These are phyloP conservation scores for Spodoptera frugiperda DNA, from an alignment of 1,140 invertebrate genomes.

Conservation along the genomic window DNA sequence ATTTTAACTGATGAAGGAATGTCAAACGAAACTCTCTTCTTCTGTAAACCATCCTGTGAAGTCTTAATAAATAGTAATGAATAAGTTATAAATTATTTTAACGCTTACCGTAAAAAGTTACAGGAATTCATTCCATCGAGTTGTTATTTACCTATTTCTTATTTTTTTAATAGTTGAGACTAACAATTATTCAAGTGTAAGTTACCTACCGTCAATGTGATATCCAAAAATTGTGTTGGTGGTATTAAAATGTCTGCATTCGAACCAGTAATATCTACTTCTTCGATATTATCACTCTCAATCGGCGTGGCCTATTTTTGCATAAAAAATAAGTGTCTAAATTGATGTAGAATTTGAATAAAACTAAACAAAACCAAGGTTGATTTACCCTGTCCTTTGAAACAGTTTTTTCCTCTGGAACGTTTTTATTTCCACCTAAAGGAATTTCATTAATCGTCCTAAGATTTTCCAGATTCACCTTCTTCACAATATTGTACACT, in stretches of 20 bases:
- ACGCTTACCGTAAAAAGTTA: too few relatives aligned
- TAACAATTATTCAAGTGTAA: too few relatives aligned
- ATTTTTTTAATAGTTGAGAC: too few relatives aligned
- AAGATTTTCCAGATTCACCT: slow-evolving; percentile 57
- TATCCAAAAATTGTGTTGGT: slow-evolving; percentile 71
- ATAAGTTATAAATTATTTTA: too few relatives aligned
- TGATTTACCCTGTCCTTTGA: background rate
- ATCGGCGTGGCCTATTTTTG: slow-evolving; percentile 4
- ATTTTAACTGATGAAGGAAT: slow-evolving; percentile 49
- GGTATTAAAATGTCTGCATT: slow-evolving; percentile 61
- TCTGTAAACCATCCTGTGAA: slow-evolving; percentile 54
- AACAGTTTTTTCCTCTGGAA: background rate
- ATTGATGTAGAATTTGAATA: too few relatives aligned
- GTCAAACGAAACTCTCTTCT: slow-evolving; percentile 65
- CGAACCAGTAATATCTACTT: slow-evolving; percentile 56
- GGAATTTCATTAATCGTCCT: slow-evolving; percentile 51
- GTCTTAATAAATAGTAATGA: slow-evolving; percentile 29
- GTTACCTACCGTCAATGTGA: slow-evolving; percentile 55
- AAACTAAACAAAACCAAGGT: background rate
- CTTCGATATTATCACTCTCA: slow-evolving; percentile 48
- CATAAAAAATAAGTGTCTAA: too few relatives aligned
- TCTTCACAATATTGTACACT: slow-evolving; percentile 64
- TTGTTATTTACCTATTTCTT: too few relatives aligned
- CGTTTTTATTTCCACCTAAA: slow-evolving; percentile 4
- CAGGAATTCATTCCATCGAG: too few relatives aligned